Evolutionary conservation across 2,888 invertebrate species (phyloP), one percentile per base, ranked within the genome.

Genomic region (Lumbricus terrestris): DNA sequence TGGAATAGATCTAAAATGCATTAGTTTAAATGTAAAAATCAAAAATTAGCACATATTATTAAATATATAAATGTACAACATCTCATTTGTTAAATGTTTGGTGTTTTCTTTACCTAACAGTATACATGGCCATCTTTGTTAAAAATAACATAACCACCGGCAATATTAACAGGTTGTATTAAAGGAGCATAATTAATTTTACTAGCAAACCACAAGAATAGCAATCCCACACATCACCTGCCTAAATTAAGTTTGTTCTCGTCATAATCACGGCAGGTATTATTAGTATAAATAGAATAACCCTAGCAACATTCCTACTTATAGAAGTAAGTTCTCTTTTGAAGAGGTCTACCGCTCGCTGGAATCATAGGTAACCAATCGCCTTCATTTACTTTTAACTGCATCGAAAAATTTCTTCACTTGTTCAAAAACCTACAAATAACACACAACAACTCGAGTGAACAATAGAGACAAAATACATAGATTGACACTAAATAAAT

Each of bases 391-490:
- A 5, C 69, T 29, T n/a, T 69, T 69, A 33, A 90, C 83, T 29
- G 89, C 91, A 47, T 38, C 85, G 90, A 92, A 92, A 34, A 90
- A 89, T 88, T 91, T 89, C 89, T 88, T 88, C 16, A 92, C 92
- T 82, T 91, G 90, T n/a, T 83, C 91, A 89, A 91, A 92, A 16
- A 92, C 91, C 92, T 92, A 69, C 69, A 69, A 69, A 69, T n/a
- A 69, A 69, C 69, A 69, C 29, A 11, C 69, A 69, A n/a, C n/a
- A n/a, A 16, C 11, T 11, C 3, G 18, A n/a, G 5, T 69, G 13
- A 4, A 20, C 13, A 47, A 47, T 2, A 42, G 23, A 47, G 23
- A 47, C 20, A 47, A 47, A 18, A 20, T 23, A n/a, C n/a, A 1
- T 47, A 47, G 47, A 18, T 23, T n/a, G 8, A 69, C 6, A 69